Percentiles rank a stretch among this genome's conserved stretches.
Evolutionary conservation across 2,797 vertebrate genomes (phyloP).

Genomic region (Semotilus atromaculatus): DNA sequence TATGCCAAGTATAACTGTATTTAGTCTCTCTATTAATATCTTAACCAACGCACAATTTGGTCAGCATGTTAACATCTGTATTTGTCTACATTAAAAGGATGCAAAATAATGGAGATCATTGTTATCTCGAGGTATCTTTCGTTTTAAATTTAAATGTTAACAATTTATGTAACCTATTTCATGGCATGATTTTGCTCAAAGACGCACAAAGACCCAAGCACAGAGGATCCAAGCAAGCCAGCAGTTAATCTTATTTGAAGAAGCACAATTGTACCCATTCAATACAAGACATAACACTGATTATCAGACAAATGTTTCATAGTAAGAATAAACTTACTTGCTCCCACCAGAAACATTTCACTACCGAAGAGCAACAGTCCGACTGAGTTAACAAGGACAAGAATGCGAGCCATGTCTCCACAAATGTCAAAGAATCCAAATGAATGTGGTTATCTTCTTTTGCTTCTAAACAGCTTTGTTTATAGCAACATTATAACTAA

Average conservation of each 20-base stretch:
- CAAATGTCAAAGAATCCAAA: constrained; percentile 45
- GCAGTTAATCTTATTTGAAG: constrained; percentile 1
- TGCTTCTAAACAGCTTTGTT: constrained; percentile 59
- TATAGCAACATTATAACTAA: constrained; percentile 39
- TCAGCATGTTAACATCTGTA: neutral
- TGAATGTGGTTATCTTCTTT: constrained; percentile 45
- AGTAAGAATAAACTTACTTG: constrained; percentile 82
- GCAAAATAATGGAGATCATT: neutral
- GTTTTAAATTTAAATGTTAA: neutral
- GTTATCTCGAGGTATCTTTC: neutral
- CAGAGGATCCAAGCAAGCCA: constrained; percentile 11
- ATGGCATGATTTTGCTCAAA: neutral
- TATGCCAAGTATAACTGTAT: neutral
- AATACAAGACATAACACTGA: neutral
- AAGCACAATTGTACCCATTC: constrained; percentile 10
- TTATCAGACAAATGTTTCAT: neutral
- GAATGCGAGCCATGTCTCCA: constrained; percentile 81
- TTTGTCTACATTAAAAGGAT: neutral
- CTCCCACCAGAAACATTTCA: constrained; percentile 88
- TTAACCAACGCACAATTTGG: neutral
- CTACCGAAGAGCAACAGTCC: constrained; percentile 91
- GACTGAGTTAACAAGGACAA: constrained; percentile 82
- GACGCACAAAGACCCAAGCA: neutral
- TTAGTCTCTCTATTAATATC: neutral
- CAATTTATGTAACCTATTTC: neutral